These are phyloP conservation scores for Wiebesia pumilae DNA, from an alignment of 1,140 invertebrate genomes.

Conservation along the genomic window DNA sequence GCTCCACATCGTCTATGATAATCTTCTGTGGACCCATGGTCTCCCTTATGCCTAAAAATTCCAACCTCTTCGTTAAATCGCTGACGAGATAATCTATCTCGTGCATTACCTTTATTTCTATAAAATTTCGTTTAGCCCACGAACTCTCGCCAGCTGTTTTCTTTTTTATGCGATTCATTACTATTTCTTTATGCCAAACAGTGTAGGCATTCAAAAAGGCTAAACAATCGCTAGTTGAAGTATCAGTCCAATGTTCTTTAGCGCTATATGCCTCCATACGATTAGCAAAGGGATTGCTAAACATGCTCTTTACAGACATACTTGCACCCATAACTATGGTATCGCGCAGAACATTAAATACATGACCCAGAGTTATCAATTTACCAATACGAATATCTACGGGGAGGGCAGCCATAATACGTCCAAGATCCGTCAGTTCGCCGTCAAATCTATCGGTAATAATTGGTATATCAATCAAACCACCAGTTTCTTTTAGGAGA, in stretches of 20 bases:
- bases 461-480: conserved; percentile 68
- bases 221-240: conserved; percentile 89
- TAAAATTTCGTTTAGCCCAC: conserved; percentile 84
- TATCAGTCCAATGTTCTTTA: conserved; percentile 87
- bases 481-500: conserved; percentile 89
- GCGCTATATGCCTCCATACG: conserved; percentile 84
- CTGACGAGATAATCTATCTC: conserved; percentile 83
- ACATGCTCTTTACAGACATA: conserved; percentile 88
- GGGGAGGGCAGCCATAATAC: conserved; percentile 87
- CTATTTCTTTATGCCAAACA: conserved; percentile 73
- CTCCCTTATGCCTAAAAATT: conserved; percentile 75
- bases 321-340: conserved; percentile 91
- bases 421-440: conserved; percentile 91
- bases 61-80: conserved; percentile 81
- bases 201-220: conserved; percentile 87
- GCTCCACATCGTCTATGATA: conserved; percentile 74
- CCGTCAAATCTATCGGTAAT: conserved; percentile 80
- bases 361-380: conserved; percentile 90
- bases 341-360: conserved; percentile 90
- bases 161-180: conserved; percentile 58
- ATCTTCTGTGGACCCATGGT: conserved; percentile 62
- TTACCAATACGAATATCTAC: conserved; percentile 89
- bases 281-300: conserved; percentile 83
- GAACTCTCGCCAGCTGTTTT: conserved; percentile 74
- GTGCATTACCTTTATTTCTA: conserved; percentile 83